Evolutionary conservation across 2,113 vertebrate species (phyloP).

Genomic region (Calyptomena viridis): DNA sequence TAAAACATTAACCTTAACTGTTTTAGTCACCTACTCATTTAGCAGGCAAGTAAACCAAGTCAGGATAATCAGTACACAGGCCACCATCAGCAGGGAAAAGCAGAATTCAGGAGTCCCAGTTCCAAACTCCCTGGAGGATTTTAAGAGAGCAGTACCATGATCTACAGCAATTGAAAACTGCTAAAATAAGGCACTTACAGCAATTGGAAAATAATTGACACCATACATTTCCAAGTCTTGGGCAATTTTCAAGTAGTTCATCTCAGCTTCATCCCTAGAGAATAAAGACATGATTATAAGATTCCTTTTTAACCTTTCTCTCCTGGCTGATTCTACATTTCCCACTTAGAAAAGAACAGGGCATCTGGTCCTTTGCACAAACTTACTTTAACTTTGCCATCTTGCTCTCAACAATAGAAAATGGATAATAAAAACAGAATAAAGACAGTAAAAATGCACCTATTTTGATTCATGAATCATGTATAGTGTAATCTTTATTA

Average conservation of each 20-base stretch:
- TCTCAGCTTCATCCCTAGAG: conserved; percentile 89
- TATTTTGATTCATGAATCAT: background rate
- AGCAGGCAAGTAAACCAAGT: background rate
- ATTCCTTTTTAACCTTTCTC: background rate
- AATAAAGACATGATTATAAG: background rate
- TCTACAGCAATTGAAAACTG: background rate
- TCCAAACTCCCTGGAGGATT: background rate
- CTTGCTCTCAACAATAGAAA: background rate
- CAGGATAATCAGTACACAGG: background rate
- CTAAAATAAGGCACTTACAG: conserved; percentile 75
- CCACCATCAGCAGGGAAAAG: background rate
- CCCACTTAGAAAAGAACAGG: background rate
- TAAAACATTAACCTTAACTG: background rate
- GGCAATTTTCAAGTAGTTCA: conserved; percentile 93
- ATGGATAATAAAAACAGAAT: background rate
- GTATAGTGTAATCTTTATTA: background rate
- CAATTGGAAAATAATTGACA: conserved; percentile 90
- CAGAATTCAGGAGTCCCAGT: background rate
- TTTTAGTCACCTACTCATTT: background rate
- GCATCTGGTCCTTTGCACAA: background rate
- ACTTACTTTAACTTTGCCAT: background rate
- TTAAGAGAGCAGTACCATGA: background rate
- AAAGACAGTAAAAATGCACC: background rate
- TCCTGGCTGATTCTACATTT: background rate
- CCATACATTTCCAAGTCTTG: conserved; percentile 95